A percentile compares a stretch with the other conserved stretches of the same genome.
phyloP scores from a whole-genome alignment of 2,888 invertebrate species.

The Eucriotettix oculatus region DNA sequence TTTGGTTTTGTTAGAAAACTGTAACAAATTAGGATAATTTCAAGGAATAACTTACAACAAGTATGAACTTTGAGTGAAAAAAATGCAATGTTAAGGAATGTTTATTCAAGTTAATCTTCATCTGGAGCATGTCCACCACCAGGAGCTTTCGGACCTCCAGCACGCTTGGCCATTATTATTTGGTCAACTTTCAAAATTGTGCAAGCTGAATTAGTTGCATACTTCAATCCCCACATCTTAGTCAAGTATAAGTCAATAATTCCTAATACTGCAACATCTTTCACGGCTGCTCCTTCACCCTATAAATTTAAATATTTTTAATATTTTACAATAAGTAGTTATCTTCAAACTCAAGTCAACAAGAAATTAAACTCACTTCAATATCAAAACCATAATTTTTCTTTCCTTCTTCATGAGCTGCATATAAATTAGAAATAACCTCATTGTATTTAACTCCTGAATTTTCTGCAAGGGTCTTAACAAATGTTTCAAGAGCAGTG shows the following conservation, averaged over 20 bases:
- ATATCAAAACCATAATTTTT: slow-evolving; percentile 75
- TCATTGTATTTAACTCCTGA: slow-evolving; percentile 80
- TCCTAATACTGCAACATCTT: slow-evolving; percentile 59
- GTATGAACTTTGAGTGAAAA: too few species aligned
- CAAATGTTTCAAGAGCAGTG: slow-evolving; percentile 73
- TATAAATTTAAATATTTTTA: slow-evolving; percentile 13
- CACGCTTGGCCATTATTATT: slow-evolving; percentile 95
- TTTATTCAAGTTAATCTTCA: slow-evolving; percentile 34
- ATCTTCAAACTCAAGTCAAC: background rate
- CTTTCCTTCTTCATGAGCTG: slow-evolving; percentile 82
- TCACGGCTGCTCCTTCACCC: slow-evolving; percentile 45
- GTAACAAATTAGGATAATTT: too few species aligned
- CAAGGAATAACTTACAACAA: too few species aligned
- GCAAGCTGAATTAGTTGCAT: slow-evolving; percentile 83
- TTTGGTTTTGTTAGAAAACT: too few species aligned
- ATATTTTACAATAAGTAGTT: background rate
- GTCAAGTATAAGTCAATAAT: slow-evolving; percentile 70
- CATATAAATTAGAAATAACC: slow-evolving; percentile 73
- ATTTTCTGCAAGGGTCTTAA: slow-evolving; percentile 87
- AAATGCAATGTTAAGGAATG: too few species aligned
- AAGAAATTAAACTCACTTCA: slow-evolving; percentile 34
- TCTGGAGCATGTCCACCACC: slow-evolving; percentile 36
- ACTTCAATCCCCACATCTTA: slow-evolving; percentile 90
- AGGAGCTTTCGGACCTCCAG: slow-evolving; percentile 83
- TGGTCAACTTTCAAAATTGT: slow-evolving; percentile 90